Evolutionary conservation across 2,797 vertebrate genomes (phyloP).

Genomic region (Buceros bicornis): DNA sequence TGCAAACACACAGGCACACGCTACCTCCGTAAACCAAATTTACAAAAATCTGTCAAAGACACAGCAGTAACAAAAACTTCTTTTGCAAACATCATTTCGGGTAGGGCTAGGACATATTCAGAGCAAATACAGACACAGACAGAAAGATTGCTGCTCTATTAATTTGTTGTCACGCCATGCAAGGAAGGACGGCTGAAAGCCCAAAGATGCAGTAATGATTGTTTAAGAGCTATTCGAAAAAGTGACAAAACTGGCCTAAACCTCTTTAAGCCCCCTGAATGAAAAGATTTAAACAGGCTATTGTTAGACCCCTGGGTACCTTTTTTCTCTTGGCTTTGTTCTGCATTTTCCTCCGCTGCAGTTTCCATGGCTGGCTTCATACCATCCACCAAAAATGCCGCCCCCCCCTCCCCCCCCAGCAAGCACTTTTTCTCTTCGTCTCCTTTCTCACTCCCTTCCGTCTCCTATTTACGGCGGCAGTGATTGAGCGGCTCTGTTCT

Average conservation of each 20-base stretch:
- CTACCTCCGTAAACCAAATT: conserved; percentile 19
- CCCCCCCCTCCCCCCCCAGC: conserved; percentile 78
- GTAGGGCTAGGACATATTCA: conserved; percentile 40
- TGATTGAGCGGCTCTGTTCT: conserved; percentile 82
- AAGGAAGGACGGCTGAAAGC: conserved; percentile 46
- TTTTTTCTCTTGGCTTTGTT: conserved; percentile 93
- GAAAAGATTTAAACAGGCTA: conserved; percentile 86
- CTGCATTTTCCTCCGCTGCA: conserved; percentile 90
- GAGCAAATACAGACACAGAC: conserved; percentile 9
- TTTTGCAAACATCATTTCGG: neutral
- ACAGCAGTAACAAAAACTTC: neutral
- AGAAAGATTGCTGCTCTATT: conserved; percentile 62
- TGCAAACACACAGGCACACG: conserved; percentile 22
- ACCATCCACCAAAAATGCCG: conserved; percentile 91
- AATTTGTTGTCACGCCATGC: conserved; percentile 68
- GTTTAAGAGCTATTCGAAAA: conserved; percentile 73
- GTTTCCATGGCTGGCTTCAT: conserved; percentile 96
- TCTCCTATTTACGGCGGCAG: conserved; percentile 78
- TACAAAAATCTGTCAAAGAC: conserved; percentile 26
- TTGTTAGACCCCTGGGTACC: conserved; percentile 87
- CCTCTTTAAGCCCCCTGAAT: conserved; percentile 74
- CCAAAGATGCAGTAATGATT: conserved; percentile 63
- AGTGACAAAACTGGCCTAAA: conserved; percentile 76
- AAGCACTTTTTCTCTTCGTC: conserved; percentile 84
- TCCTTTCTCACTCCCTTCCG: conserved; percentile 79